Evolutionary conservation across 2,888 invertebrate species (phyloP), one percentile per base, ranked within the genome.

Genomic region (Meliscaeva auricollis): DNA sequence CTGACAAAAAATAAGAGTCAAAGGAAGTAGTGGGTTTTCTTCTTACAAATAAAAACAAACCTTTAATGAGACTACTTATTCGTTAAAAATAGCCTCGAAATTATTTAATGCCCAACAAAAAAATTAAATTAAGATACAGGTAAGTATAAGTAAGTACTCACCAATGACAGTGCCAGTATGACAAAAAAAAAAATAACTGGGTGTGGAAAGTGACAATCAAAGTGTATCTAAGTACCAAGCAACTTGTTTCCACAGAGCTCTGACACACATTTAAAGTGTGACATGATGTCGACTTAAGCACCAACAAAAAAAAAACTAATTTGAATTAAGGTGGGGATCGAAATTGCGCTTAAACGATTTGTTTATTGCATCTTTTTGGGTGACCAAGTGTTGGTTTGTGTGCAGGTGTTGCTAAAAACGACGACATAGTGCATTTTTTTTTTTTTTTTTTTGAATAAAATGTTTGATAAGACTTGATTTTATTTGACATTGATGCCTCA

Each of bases 191-290:
- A 60, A 38, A 3, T 38, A 75, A 66, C 62, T 79, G 79, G 83
- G 83, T 79, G 83, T 83, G 83, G 83, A 83, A 74, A 74, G 79
- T 79, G 79, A 69, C 79, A 78, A 79, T 69, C 58, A 83, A 83
- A 78, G 74, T 52, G 69, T 62, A 64, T 74, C 78, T 78, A 83
- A 78, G 83, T 74, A 78, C 73, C 69, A 74, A 66, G 66, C 48
- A 66, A 79, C 74, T 83, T 74, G 79, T 79, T 83, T 79, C 64
- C 79, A 46, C 35, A 58, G 8, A 15, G 7, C 64, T 69, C 70
- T 83, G 83, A 83, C 83, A 83, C 64, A 83, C 69, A 83, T 83
- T 69, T 38, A 70, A 74, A 64, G 79, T 74, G 74, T 79, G 83
- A 78, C 83, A 79, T 50, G 68, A 73, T 52, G 77, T 72, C 13